Percentiles rank a stretch among this genome's conserved stretches.
Evolutionary conservation across 64 coral and sea anemone genomes (phyloP).

Genomic region (Dendrophyllia cribrosa): DNA sequence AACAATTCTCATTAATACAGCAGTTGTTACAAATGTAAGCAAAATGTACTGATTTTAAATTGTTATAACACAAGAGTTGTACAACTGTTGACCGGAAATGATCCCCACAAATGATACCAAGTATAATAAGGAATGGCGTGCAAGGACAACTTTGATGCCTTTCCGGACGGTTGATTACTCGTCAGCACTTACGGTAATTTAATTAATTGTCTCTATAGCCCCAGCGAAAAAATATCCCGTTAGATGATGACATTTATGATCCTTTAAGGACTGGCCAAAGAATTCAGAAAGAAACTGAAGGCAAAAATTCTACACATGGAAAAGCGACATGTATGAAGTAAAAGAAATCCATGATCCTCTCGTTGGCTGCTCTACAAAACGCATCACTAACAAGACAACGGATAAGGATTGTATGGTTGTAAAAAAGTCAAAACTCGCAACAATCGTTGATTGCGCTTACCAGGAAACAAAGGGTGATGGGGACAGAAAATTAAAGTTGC

Average conservation of each 20-base stretch:
- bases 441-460: neutral
- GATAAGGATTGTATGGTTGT: neutral
- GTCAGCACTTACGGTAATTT: no score
- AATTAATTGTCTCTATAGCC: neutral
- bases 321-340: constrained; percentile 13
- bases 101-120: no score
- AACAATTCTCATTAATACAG: no score
- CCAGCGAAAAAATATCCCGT: constrained; percentile 18
- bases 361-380: neutral
- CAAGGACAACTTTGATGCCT: no score
- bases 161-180: no score
- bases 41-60: no score
- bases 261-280: constrained; percentile 28
- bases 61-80: no score
- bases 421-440: neutral
- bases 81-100: no score
- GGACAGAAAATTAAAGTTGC: neutral
- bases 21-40: no score
- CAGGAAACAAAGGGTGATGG: constrained; percentile 34
- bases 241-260: constrained; percentile 38
- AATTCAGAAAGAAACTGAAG: neutral
- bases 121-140: no score
- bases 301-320: constrained; percentile 22
- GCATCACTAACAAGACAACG: neutral
- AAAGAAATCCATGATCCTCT: neutral